These are phyloP conservation scores for Pecten maximus DNA, from an alignment of 2,888 invertebrate species.

Conservation along the genomic window DNA sequence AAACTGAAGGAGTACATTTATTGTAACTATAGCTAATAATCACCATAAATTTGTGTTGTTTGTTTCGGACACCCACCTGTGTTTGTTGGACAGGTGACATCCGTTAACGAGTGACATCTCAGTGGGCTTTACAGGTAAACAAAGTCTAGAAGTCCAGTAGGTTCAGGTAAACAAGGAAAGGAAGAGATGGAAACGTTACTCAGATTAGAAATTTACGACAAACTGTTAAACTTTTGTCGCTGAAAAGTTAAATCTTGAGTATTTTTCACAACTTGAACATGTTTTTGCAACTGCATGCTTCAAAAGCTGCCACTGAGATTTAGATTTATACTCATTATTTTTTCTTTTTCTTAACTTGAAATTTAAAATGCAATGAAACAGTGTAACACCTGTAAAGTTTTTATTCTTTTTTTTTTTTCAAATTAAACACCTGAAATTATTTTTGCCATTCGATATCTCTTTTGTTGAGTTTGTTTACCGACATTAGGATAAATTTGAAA, in stretches of 20 bases:
- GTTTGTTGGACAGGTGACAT: neutral
- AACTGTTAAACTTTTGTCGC: neutral
- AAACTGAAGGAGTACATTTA: neutral
- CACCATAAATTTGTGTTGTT: neutral
- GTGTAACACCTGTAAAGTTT: no score
- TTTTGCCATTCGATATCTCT: no score
- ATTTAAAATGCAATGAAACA: no score
- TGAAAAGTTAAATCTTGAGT: neutral
- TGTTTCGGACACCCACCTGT: slow-evolving; percentile 30
- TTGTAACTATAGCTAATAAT: slow-evolving; percentile 12
- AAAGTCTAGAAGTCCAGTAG: neutral
- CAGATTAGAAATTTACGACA: neutral
- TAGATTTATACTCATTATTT: no score
- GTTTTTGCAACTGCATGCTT: neutral
- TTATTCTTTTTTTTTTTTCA: no score
- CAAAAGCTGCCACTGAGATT: no score
- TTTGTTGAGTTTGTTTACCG: no score
- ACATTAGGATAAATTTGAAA: no score
- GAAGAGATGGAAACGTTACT: neutral
- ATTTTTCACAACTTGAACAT: neutral
- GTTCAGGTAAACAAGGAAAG: neutral
- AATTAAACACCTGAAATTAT: no score
- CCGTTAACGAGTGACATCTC: neutral
- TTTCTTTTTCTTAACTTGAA: no score
- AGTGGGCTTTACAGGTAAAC: neutral